A percentile compares a stretch with the other conserved stretches of the same genome.
phyloP scores from a whole-genome alignment of 2,797 vertebrate genomes.

The Microctenopoma lineatum region DNA sequence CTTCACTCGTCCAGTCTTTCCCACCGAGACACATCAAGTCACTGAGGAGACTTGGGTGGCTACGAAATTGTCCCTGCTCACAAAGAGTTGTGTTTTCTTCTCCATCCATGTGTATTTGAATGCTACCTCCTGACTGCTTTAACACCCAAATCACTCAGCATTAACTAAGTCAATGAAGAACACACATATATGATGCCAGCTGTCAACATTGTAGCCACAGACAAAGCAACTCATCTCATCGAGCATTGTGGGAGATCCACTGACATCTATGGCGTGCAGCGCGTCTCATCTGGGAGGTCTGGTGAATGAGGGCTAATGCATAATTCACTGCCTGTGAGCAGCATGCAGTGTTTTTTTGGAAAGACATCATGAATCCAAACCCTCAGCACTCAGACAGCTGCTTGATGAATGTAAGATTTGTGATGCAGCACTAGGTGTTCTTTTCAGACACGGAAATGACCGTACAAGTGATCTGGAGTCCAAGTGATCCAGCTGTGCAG shows the following conservation, averaged over 20 bases:
- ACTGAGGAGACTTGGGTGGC: conserved; percentile 26
- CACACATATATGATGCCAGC: not conserved
- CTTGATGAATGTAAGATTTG: conserved; percentile 51
- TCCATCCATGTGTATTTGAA: not conserved
- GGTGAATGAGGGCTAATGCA: conserved; percentile 3
- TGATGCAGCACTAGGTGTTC: conserved; percentile 45
- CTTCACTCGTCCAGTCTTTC: conserved; percentile 5
- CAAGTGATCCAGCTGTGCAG: conserved; percentile 54
- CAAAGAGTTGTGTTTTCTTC: not conserved
- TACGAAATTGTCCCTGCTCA: conserved; percentile 17
- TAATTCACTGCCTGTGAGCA: conserved; percentile 9
- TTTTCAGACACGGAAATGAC: conserved; percentile 57
- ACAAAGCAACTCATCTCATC: not conserved
- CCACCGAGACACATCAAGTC: not conserved
- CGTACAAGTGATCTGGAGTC: conserved; percentile 38
- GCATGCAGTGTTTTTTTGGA: conserved; percentile 7
- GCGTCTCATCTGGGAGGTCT: conserved; percentile 18
- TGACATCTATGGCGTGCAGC: not conserved
- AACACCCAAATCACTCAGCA: not conserved
- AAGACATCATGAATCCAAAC: conserved; percentile 26
- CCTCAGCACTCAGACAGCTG: conserved; percentile 31
- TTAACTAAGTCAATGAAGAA: not conserved
- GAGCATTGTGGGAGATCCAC: not conserved
- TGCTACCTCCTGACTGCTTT: not conserved
- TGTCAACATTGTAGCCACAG: conserved; percentile 1